phyloP scores from a whole-genome alignment of 2,797 vertebrate species.

The Hafferia zeledoni region DNA sequence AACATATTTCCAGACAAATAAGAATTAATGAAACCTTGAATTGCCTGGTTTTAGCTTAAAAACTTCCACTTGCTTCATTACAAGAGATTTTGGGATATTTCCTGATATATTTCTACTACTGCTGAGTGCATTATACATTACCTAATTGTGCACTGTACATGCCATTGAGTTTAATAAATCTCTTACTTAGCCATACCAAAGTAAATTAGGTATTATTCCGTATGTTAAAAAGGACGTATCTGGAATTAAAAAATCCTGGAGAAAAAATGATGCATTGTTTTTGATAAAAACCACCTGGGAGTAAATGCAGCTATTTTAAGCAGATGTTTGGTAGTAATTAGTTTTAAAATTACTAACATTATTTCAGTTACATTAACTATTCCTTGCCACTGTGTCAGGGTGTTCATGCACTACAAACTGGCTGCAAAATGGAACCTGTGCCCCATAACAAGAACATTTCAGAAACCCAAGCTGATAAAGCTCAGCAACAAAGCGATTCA shows the following conservation, averaged over 20 bases:
- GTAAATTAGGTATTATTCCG: not conserved
- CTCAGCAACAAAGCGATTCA: constrained; percentile 10
- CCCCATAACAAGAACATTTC: not conserved
- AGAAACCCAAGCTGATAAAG: not conserved
- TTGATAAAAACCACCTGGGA: constrained; percentile 29
- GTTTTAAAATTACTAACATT: not conserved
- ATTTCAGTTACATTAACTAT: not conserved
- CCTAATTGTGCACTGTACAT: not conserved
- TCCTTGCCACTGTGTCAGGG: not conserved
- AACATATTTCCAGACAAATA: constrained; percentile 30
- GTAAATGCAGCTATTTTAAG: not conserved
- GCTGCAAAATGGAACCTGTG: not conserved
- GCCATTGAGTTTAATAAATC: not conserved
- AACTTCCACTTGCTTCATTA: not conserved
- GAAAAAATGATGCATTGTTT: not conserved
- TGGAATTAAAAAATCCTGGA: constrained; percentile 1
- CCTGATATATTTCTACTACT: not conserved
- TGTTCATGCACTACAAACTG: not conserved
- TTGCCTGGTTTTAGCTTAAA: not conserved
- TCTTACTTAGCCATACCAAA: not conserved
- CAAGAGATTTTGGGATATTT: not conserved
- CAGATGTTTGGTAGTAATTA: constrained; percentile 1
- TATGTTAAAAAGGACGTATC: not conserved
- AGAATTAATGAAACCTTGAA: not conserved
- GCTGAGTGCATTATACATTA: not conserved